These are phyloP conservation scores for Gobiocypris rarus DNA, from an alignment of 2,113 vertebrate genomes.

Conservation along the genomic window DNA sequence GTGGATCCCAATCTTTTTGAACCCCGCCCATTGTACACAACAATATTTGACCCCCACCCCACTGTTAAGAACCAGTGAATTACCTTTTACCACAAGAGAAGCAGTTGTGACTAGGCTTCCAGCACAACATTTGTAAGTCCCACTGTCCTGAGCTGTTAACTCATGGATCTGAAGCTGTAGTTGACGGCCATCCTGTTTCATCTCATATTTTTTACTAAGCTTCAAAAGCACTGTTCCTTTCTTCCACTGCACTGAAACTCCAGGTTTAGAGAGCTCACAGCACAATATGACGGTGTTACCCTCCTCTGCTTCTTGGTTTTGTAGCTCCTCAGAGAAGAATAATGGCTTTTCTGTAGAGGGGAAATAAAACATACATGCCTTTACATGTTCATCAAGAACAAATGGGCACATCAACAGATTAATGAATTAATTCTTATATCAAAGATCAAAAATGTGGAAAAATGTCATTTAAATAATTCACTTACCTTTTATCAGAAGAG, in stretches of 20 bases:
- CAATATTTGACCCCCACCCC: no score
- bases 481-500: slow-evolving; percentile 72
- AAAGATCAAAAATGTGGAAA: no score
- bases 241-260: slow-evolving; percentile 67
- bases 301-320: slow-evolving; percentile 72
- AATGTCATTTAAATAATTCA: no score
- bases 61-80: no score
- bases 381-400: not conserved
- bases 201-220: slow-evolving; percentile 78
- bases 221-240: slow-evolving; percentile 68
- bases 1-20: no score
- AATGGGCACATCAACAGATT: not conserved
- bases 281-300: slow-evolving; percentile 69
- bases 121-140: slow-evolving; percentile 70
- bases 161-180: slow-evolving; percentile 76
- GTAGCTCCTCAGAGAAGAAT: slow-evolving; percentile 40
- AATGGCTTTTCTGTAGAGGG: slow-evolving; percentile 11
- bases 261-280: slow-evolving; percentile 77
- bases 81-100: slow-evolving; percentile 73
- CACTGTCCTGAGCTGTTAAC: slow-evolving; percentile 73
- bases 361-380: not conserved
- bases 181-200: slow-evolving; percentile 71
- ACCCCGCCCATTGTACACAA: no score
- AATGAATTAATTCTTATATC: no score
- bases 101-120: slow-evolving; percentile 67